Base-by-base conservation (phyloP, 1,140 invertebrate genomes). In the Aphidius ervi region DNA sequence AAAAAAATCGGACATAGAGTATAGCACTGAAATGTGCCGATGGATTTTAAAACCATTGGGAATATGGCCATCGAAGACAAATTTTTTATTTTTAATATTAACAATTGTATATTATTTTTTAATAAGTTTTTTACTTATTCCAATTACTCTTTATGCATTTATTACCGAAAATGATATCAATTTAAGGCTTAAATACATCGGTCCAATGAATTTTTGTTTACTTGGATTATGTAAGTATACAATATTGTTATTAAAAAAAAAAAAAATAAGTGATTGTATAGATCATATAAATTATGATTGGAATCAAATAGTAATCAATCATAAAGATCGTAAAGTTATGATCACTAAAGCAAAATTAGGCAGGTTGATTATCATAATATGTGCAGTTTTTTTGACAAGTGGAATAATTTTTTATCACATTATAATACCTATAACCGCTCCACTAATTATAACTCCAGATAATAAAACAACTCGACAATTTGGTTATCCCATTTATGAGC, bases 251-350 rank as follows among this genome's bases (percentile, higher is more conserved):
- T 46, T 55, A 9, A 46, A 40, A 9, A 5, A n/a, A 5, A 45
- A 61, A 20, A 53, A 49, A 5, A 58, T 63, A 9, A 61, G 54
- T 46, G 7, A 8, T 37, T 72, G 70, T 16, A 53, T 73, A 5
- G 4, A 58, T 0, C 59, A 65, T 3, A 64, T 73, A 3, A 49
- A 66, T 2, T 46, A 9, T 0, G 69, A 74, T 40, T 72, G 71
- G 71, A 23, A 23, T 23, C 42, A 46, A 39, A 41, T 54, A 46
- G 59, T 68, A 1, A n/a, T 53, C 0, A 43, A 49, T 1, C 0
- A 9, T 1, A 20, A 61, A 6, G 65, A 70, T 62, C 48, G 46
- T 16, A 3, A 43, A 3, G 53, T 62, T 31, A 60, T 50, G 56
- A 7, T 64, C 2, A 58, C 46, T 1, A 62, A 58, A 7, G 31